Conservation (phyloP, 2,113 vertebrate genomes). For the Osmerus eperlanus region DNA sequence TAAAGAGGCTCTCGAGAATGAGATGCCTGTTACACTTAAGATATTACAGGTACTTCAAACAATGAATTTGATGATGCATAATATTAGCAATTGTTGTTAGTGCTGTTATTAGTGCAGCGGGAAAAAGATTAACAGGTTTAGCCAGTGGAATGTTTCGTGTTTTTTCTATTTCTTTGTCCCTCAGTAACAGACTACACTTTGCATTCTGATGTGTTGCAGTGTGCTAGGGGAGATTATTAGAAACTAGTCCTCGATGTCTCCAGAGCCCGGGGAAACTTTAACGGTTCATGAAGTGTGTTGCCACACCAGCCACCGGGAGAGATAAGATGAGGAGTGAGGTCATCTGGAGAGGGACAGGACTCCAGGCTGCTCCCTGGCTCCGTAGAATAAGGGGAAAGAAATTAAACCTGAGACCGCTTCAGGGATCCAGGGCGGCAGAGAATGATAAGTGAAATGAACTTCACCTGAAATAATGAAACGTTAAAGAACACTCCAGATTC, state of each 20-base stretch:
- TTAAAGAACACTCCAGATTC: not conserved
- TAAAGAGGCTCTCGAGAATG: constrained; percentile 60
- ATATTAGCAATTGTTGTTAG: constrained; percentile 48
- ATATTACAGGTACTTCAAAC: constrained; percentile 36
- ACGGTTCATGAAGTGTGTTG: not conserved
- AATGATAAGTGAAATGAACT: constrained; percentile 29
- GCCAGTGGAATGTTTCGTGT: constrained; percentile 19
- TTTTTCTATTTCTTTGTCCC: constrained; percentile 54
- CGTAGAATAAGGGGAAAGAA: constrained; percentile 17
- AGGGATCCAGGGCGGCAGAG: constrained; percentile 9
- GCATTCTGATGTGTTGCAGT: constrained; percentile 9
- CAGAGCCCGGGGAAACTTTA: constrained; percentile 21
- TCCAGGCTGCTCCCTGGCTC: constrained; percentile 17
- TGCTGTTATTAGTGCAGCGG: constrained; percentile 4
- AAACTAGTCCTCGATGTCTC: too few relatives aligned
- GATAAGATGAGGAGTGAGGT: constrained; percentile 38
- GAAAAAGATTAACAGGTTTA: constrained; percentile 29
- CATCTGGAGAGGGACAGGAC: constrained; percentile 28
- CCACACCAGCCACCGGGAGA: constrained; percentile 18
- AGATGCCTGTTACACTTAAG: constrained; percentile 52
- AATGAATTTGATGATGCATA: constrained; percentile 41
- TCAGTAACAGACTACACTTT: constrained; percentile 25
- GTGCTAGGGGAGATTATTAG: constrained; percentile 26
- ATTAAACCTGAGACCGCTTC: constrained; percentile 20
- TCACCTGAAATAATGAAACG: not conserved